These are phyloP conservation scores for Drosophila nannoptera DNA, from an alignment of 1,140 invertebrate species.

Conservation along the genomic window DNA sequence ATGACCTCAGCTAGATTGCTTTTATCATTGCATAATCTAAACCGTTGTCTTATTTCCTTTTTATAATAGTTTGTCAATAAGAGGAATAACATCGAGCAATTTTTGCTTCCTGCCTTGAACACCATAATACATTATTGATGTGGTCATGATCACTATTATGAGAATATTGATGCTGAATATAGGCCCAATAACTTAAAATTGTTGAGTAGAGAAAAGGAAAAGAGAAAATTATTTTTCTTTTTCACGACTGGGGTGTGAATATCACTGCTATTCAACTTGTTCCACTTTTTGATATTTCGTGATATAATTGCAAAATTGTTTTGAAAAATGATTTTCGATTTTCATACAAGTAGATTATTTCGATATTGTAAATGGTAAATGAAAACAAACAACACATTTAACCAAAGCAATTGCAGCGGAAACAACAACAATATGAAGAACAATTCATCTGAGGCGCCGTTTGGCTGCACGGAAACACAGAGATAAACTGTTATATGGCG, in stretches of 20 bases:
- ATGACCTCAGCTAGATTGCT: conserved; percentile 13
- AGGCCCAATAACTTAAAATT: conserved; percentile 23
- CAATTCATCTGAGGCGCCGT: conserved; percentile 40
- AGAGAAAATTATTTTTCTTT: neutral
- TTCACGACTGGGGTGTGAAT: no score
- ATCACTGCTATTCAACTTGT: conserved; percentile 1
- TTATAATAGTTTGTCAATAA: conserved; percentile 17
- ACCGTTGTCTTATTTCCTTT: neutral
- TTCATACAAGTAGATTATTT: conserved; percentile 39
- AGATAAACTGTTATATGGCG: conserved; percentile 58
- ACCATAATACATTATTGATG: conserved; percentile 48
- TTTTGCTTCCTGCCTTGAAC: conserved; percentile 55
- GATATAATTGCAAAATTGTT: conserved; percentile 27
- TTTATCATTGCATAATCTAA: neutral
- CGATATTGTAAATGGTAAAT: conserved; percentile 11
- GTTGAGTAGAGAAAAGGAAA: conserved; percentile 21
- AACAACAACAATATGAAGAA: conserved; percentile 22
- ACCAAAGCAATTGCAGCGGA: conserved; percentile 27
- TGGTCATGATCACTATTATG: conserved; percentile 10
- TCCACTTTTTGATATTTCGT: conserved; percentile 7
- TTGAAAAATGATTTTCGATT: conserved; percentile 14
- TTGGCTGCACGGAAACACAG: conserved; percentile 6
- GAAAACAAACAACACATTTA: conserved; percentile 3
- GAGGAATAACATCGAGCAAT: conserved; percentile 35
- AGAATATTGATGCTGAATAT: neutral